A percentile compares a stretch with the other conserved stretches of the same genome.
phyloP scores from a whole-genome alignment of 2,797 vertebrate species.

The Malacoraja senta region DNA sequence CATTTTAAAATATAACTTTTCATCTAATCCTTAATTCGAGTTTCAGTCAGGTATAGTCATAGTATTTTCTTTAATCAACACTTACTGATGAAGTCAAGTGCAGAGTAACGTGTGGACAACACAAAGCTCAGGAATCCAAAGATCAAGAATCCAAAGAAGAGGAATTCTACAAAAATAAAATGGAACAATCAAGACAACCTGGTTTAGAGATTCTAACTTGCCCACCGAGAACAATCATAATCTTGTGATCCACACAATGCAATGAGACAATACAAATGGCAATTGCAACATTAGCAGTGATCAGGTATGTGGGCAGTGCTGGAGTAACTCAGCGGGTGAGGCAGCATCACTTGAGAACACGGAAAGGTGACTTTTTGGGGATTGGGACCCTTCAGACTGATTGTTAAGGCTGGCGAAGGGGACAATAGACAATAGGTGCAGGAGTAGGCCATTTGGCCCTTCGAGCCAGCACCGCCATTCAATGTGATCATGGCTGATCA shows the following conservation, averaged over 20 bases:
- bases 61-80: not conserved
- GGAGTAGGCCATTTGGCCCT: too few species aligned
- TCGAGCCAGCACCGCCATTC: too few species aligned
- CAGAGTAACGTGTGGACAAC: slow-evolving; percentile 39
- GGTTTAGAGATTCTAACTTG: not conserved
- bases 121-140: slow-evolving; percentile 40
- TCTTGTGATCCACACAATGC: not conserved
- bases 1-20: too few species aligned
- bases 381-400: too few species aligned
- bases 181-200: not conserved
- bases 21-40: too few species aligned
- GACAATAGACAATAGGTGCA: too few species aligned
- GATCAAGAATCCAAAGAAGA: slow-evolving; percentile 43
- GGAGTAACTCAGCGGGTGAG: too few species aligned
- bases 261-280: not conserved
- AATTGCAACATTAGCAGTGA: not conserved
- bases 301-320: not conserved
- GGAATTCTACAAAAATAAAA: slow-evolving; percentile 40
- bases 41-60: too few species aligned
- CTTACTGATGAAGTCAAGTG: slow-evolving; percentile 38
- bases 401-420: too few species aligned
- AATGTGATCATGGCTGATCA: too few species aligned
- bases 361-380: too few species aligned
- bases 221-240: not conserved
- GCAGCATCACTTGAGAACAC: too few species aligned